These are phyloP conservation scores for Falco naumanni DNA, from an alignment of 2,797 vertebrate genomes.

Conservation along the genomic window DNA sequence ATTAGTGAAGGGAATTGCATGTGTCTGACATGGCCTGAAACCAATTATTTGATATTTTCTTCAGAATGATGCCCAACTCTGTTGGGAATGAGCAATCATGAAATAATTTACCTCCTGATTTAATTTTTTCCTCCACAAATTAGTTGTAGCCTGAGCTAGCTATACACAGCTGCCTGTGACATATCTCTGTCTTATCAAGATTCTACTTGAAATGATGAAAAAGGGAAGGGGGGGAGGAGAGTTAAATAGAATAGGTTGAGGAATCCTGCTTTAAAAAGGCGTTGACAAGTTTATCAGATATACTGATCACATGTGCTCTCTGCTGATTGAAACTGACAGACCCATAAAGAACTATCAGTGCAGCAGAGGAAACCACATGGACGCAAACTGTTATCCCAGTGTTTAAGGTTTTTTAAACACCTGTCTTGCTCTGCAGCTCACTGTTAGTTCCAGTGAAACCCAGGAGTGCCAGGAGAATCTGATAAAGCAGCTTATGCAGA, in stretches of 20 bases:
- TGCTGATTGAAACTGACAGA: slow-evolving; percentile 78
- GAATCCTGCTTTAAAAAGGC: slow-evolving; percentile 78
- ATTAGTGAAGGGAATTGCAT: slow-evolving; percentile 97
- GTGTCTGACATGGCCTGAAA: slow-evolving; percentile 98
- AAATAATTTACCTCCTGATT: slow-evolving; percentile 99
- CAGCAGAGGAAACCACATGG: slow-evolving; percentile 53
- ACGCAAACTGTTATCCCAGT: slow-evolving; percentile 66
- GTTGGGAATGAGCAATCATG: slow-evolving; percentile 98
- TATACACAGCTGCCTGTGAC: slow-evolving; percentile 75
- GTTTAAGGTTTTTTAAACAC: slow-evolving; percentile 68
- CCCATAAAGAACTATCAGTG: slow-evolving; percentile 75
- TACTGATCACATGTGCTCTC: slow-evolving; percentile 75
- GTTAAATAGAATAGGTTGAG: slow-evolving; percentile 67
- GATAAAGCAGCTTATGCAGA: not conserved
- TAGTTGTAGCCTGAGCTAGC: slow-evolving; percentile 80
- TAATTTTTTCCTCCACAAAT: slow-evolving; percentile 95
- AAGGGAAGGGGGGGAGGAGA: not conserved
- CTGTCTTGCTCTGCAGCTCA: slow-evolving; percentile 37
- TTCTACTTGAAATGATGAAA: slow-evolving; percentile 78
- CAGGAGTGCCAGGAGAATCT: not conserved
- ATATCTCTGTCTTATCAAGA: slow-evolving; percentile 78
- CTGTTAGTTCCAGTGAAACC: slow-evolving; percentile 12
- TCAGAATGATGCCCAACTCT: slow-evolving; percentile 97
- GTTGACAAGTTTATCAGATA: slow-evolving; percentile 84
- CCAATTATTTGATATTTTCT: slow-evolving; percentile 99